Conservation (phyloP, 2,113 vertebrate genomes). For the Nerophis lumbriciformis region DNA sequence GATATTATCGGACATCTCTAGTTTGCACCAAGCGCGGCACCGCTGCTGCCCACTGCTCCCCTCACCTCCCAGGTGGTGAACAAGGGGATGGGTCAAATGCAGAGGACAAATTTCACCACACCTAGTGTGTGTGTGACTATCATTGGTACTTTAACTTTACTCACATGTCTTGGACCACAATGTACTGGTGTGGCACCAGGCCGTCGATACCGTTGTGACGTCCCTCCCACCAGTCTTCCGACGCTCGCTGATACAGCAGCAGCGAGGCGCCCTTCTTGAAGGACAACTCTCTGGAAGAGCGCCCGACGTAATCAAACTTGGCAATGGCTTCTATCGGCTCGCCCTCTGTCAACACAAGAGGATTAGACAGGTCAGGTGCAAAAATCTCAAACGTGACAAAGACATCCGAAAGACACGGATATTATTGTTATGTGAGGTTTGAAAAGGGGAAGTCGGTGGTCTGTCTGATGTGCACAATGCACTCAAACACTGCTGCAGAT, state of each 20-base stretch:
- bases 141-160: conserved; percentile 39
- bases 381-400: conserved; percentile 13
- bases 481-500: conserved; percentile 2
- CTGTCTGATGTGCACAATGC: neutral
- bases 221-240: conserved; percentile 99
- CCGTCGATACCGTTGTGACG: conserved; percentile 95
- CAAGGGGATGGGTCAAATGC: too few relatives aligned
- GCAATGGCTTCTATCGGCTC: conserved; percentile 98
- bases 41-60: too few relatives aligned
- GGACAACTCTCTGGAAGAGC: conserved; percentile 91
- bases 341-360: conserved; percentile 75
- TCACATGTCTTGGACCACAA: conserved; percentile 98
- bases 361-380: conserved; percentile 31
- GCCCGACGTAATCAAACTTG: conserved; percentile 94
- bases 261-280: conserved; percentile 98
- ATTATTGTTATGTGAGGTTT: neutral
- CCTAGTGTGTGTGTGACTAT: too few relatives aligned
- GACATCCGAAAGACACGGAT: conserved; percentile 11
- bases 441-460: neutral
- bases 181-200: conserved; percentile 96
- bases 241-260: conserved; percentile 92
- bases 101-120: too few relatives aligned
- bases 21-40: too few relatives aligned
- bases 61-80: too few relatives aligned
- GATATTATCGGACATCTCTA: too few relatives aligned